Evolutionary conservation across 2,888 invertebrate species (phyloP).

Genomic region (Drosophila demipolita): DNA sequence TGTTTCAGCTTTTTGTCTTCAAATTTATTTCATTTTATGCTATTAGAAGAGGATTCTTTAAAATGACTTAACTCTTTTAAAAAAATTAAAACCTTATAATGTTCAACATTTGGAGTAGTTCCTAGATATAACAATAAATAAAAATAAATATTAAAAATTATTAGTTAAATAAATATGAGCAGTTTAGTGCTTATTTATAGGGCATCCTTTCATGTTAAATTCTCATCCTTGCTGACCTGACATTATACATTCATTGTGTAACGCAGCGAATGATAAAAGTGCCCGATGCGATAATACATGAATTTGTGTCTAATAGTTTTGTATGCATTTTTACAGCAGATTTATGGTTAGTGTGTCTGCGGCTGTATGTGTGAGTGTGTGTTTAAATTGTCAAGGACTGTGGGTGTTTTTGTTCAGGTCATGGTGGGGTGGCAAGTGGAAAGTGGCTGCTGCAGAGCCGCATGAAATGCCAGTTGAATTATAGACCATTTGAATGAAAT

Average conservation of each 20-base stretch:
- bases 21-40: neutral
- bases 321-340: constrained; percentile 50
- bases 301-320: constrained; percentile 52
- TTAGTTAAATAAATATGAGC: neutral
- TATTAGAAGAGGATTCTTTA: neutral
- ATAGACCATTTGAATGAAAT: constrained; percentile 79
- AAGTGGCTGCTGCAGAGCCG: constrained; percentile 58
- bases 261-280: constrained; percentile 33
- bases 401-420: constrained; percentile 35
- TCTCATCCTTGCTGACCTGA: neutral
- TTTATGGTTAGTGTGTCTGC: constrained; percentile 43
- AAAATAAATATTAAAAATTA: neutral
- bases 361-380: constrained; percentile 2
- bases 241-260: neutral
- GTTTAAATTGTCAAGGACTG: constrained; percentile 43
- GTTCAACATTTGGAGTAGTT: neutral
- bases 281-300: constrained; percentile 42
- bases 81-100: neutral
- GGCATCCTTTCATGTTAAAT: neutral
- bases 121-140: neutral
- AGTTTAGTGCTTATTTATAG: neutral
- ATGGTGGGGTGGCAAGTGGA: constrained; percentile 25
- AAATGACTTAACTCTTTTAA: neutral
- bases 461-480: constrained; percentile 76
- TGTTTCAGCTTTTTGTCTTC: neutral